Evolutionary conservation across 2,113 vertebrate genomes (phyloP), one percentile per base, ranked within the genome.

Genomic region (Sciurus niger): DNA sequence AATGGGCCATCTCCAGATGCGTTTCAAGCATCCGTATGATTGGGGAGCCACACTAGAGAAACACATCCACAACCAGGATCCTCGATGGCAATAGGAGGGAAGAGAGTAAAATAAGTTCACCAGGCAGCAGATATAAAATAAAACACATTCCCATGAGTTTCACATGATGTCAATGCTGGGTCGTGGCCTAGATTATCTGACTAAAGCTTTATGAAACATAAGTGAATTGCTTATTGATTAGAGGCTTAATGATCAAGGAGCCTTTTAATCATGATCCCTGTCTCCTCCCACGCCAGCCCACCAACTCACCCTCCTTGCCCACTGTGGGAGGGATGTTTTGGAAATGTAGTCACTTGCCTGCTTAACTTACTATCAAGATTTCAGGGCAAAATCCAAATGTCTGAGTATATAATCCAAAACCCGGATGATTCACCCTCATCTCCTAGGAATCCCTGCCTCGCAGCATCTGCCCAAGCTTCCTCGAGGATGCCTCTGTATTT

Each of bases 201-300:
- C 67, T 73, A 97, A 96, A 94, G 73, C 43, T 67, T 89, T 53
- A 46, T 32, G 83, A 89, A 93, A 83, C 83, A 89, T 87, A 91
- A 96, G 83, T 12, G 73, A 68, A 96, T 92, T 93, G 73, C 63
- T 74, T 91, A 95, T 89, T 92, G 93, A 95, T 94, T 78, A 72
- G 51, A 91, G 53, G 79, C 86, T 91, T 83, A 89, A 77, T 74
- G 83, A 91, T 63, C 91, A 94, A 92, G 77, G 68, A 68, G 70
- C 53, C 46, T 92, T 96, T 90, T 73, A 94, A 89, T 78, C 73
- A 20, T 85, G 90, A 82, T 60, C 68, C 53, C 46, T 11, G 34
- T 53, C 89, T 95, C 84, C 55, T 93, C 55, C 70, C 32, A 37
- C 30, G 40, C n/a, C 60, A 37, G 22, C 46, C 51, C 37, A 78